Base-by-base conservation (phyloP, 2,888 invertebrate genomes). In the Callosobruchus maculatus region DNA sequence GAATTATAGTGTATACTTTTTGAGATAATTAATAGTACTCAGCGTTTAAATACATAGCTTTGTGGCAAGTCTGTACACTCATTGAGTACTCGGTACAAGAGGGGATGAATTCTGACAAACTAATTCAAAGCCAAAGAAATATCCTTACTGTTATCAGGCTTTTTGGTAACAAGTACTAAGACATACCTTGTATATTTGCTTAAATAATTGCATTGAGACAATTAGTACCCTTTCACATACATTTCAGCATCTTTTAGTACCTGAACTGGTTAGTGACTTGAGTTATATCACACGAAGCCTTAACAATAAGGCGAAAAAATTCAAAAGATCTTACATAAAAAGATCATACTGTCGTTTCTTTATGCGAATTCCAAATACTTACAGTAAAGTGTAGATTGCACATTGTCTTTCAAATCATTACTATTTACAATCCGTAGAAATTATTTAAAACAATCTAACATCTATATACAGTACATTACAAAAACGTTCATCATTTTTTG, bases 381-480 rank as follows among this genome's bases (percentile, higher is more conserved):
- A 21, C 22, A 21, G 68, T 68, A 68, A 68, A 68, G 22, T 68
- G 68, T 68, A 68, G 81, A 85, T 84, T 84, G 85, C 85, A 84
- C 85, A 83, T 82, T 80, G 77, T 82, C 75, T 79, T 82, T 80
- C 78, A 81, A 80, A 78, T 78, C 76, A 78, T 76, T 79, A 78
- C 80, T 85, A 83, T 85, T 80, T 83, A 85, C 84, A 84, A 77
- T 78, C 78, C 79, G 78, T 84, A 84, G 84, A 84, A 85, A 85
- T 83, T 79, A 80, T 82, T 83, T 84, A 71, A 71, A 83, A 84
- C 83, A 83, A 83, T 80, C 84, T 84, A 84, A 84, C 84, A 84
- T 84, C 82, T 86, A 86, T 86, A 80, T 86, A 86, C 86, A 86
- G 80, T 84, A 85, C 84, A 84, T 84, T 85, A 86, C 84, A 86